phyloP scores from a whole-genome alignment of 2,797 vertebrate species.

The Varecia variegata region DNA sequence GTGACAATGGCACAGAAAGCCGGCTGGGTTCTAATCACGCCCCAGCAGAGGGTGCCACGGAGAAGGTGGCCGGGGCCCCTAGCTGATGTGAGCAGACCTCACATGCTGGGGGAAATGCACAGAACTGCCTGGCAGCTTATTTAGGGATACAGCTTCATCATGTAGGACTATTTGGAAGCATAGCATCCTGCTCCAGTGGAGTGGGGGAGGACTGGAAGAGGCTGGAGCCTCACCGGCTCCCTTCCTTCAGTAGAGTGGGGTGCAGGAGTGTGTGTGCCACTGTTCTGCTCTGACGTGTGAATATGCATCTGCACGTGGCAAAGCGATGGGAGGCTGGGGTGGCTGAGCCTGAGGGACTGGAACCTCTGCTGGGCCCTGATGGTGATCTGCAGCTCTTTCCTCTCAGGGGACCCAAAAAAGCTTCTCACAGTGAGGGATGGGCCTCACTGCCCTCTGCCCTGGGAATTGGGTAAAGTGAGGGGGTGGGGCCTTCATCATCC shows the following conservation, averaged over 20 bases:
- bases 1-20: accelerated
- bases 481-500: neutral
- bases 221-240: accelerated
- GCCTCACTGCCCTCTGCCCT: neutral
- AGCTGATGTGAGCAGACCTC: neutral
- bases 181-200: accelerated
- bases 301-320: neutral
- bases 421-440: too few relatives aligned
- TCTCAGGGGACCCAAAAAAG: neutral
- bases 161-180: neutral
- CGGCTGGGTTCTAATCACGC: accelerated
- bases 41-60: neutral
- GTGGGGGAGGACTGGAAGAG: neutral
- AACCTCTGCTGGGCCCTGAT: accelerated
- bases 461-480: neutral
- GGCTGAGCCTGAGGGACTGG: neutral
- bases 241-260: neutral
- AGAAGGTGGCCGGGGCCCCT: neutral
- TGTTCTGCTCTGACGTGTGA: accelerated
- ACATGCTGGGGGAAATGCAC: accelerated
- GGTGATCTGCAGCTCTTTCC: neutral
- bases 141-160: accelerated
- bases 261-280: accelerated
- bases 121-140: accelerated
- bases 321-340: neutral